Conservation (phyloP, 1,140 invertebrate genomes). For the Bombyx mori region DNA sequence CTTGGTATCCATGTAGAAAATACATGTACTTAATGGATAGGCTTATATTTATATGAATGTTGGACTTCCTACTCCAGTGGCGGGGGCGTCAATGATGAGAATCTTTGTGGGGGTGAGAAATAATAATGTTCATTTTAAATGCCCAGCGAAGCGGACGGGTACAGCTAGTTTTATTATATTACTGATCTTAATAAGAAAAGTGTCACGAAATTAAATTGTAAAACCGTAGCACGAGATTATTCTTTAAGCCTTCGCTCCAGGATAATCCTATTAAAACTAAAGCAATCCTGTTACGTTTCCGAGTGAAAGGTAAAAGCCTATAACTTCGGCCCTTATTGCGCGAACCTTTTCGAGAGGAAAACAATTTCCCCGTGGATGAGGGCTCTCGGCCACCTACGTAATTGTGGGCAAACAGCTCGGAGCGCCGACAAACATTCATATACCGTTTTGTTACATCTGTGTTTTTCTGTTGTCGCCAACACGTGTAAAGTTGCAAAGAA, state of each 20-base stretch:
- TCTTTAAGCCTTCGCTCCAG: neutral
- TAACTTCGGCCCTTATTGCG: constrained; percentile 25
- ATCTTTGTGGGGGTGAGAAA: too few relatives aligned
- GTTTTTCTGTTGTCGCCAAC: constrained; percentile 1
- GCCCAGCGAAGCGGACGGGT: too few relatives aligned
- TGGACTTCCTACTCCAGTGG: too few relatives aligned
- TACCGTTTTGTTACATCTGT: constrained; percentile 2
- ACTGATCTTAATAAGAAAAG: too few relatives aligned
- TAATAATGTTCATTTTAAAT: too few relatives aligned
- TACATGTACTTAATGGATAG: too few relatives aligned
- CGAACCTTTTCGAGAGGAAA: constrained; percentile 42
- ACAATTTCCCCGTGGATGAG: constrained; percentile 34
- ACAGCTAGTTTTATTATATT: too few relatives aligned
- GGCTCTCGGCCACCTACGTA: constrained; percentile 34
- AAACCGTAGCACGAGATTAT: neutral
- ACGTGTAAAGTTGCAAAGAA: neutral
- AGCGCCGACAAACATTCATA: constrained; percentile 20
- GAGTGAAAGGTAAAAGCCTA: constrained; percentile 38
- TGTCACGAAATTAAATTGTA: too few relatives aligned
- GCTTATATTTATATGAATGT: too few relatives aligned
- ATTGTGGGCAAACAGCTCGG: constrained; percentile 41
- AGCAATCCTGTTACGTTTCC: constrained; percentile 1
- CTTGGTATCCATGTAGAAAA: too few relatives aligned
- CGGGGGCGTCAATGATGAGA: too few relatives aligned
- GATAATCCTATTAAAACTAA: constrained; percentile 18